These are phyloP conservation scores for Dasyprocta punctata DNA, from an alignment of 2,113 vertebrate genomes.

Conservation along the genomic window DNA sequence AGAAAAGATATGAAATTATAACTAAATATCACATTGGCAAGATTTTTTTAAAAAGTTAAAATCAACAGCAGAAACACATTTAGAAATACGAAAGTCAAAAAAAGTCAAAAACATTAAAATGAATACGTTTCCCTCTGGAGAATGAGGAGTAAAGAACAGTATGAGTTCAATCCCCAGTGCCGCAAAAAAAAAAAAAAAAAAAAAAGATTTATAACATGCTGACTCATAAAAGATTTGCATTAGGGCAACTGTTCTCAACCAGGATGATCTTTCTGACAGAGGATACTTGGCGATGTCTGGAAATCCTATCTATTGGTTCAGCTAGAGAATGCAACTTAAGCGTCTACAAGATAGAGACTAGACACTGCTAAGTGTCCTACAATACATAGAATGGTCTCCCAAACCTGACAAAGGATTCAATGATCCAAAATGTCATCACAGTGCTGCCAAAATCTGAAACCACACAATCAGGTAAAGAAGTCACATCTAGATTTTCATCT, in stretches of 20 bases:
- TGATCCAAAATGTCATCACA: background rate
- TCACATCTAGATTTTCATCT: background rate
- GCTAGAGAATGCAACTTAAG: background rate
- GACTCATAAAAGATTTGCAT: background rate
- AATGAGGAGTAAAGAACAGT: background rate
- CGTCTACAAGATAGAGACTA: background rate
- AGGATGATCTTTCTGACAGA: background rate
- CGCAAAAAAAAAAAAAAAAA: too few relatives aligned
- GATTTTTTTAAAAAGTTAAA: background rate
- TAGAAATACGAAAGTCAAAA: constrained; percentile 5
- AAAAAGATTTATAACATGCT: background rate
- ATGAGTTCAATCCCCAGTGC: too few relatives aligned
- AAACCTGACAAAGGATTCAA: background rate
- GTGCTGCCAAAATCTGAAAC: background rate
- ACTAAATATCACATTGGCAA: background rate
- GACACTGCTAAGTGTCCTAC: background rate
- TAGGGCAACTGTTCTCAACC: background rate
- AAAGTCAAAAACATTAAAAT: background rate
- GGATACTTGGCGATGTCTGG: background rate
- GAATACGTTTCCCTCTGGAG: background rate
- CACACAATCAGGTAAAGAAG: background rate
- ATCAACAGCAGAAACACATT: background rate
- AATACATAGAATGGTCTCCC: background rate
- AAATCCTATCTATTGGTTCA: background rate
- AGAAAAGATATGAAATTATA: background rate